Evolutionary conservation across 1,140 invertebrate genomes (phyloP), one percentile per base, ranked within the genome.

Genomic region (Aradophagus sp.): DNA sequence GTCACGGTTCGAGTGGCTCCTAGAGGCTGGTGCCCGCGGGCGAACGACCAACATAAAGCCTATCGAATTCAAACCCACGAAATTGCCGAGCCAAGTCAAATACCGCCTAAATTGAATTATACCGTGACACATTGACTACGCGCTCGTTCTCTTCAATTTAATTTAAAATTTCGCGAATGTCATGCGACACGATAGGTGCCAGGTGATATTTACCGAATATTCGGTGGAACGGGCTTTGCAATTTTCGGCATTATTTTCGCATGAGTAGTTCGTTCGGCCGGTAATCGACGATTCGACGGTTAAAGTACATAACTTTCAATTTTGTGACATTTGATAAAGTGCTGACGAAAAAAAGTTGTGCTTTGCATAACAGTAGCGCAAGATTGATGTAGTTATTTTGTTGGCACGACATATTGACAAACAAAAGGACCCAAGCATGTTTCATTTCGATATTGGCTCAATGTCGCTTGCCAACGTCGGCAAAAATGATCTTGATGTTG

Each of bases 31-130:
- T 29, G 53, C 48, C 55, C 48, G 69, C 48, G 59, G 69, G 61
- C 69, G 50, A 66, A 41, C 44, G 50, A 56, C 50, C 62, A 67
- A 73, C 58, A 68, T 62, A 63, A 73, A 68, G 70, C 67, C 31
- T 48, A 41, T 35, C 52, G 39, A 68, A 73, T 58, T 61, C 50
- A 23, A 53, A 50, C 31, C 58, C 50, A 58, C 58, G 45, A 62
- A 73, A 62, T 73, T 73, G 56, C 39, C 34, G 67, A 71, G 58
- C 66, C 73, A 77, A 80, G 71, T 78, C 73, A 77, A 80, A 79
- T 73, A 79, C 38, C 65, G 34, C 14, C 50, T 44, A 50, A 56
- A 52, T 73, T 63, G 68, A 77, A 68, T 77, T 78, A 80, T 71
- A 62, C 47, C 42, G 48, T 48, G 68, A 71, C 58, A 61, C 61